A percentile compares a stretch with the other conserved stretches of the same genome.
phyloP scores from a whole-genome alignment of 2,888 invertebrate species.

The Tenthredo livida region DNA sequence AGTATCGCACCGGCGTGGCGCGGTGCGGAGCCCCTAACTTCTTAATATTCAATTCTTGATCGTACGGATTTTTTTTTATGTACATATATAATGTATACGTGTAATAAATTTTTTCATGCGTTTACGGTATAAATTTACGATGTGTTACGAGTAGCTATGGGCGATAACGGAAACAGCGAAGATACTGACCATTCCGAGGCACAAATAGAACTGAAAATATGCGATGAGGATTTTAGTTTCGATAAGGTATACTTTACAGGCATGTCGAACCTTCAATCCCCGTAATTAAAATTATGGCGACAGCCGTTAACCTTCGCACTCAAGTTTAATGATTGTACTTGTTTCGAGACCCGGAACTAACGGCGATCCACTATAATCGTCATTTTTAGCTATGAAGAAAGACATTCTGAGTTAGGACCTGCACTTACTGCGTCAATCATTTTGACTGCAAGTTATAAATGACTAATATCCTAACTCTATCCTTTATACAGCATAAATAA shows the following conservation, averaged over 20 bases:
- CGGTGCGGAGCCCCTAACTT: conserved; percentile 26
- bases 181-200: not conserved
- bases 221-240: not conserved
- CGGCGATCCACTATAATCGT: not conserved
- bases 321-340: not conserved
- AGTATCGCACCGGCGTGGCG: conserved; percentile 6
- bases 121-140: conserved; percentile 15
- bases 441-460: not conserved
- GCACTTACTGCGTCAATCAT: not conserved
- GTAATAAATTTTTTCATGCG: conserved; percentile 26
- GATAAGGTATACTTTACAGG: not conserved
- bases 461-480: not conserved
- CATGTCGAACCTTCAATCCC: not conserved
- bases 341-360: not conserved
- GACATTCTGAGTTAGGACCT: not conserved
- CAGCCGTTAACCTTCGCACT: not conserved
- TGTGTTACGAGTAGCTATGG: conserved; percentile 24
- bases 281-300: not conserved
- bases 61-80: conserved; percentile 40
- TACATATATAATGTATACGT: not conserved
- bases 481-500: not conserved
- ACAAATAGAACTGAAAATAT: not conserved
- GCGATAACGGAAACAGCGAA: conserved; percentile 8
- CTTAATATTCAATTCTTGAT: conserved; percentile 54
- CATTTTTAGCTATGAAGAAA: not conserved